Evolutionary conservation across 2,888 invertebrate species (phyloP).

Genomic region (Eustalomyia histrio): DNA sequence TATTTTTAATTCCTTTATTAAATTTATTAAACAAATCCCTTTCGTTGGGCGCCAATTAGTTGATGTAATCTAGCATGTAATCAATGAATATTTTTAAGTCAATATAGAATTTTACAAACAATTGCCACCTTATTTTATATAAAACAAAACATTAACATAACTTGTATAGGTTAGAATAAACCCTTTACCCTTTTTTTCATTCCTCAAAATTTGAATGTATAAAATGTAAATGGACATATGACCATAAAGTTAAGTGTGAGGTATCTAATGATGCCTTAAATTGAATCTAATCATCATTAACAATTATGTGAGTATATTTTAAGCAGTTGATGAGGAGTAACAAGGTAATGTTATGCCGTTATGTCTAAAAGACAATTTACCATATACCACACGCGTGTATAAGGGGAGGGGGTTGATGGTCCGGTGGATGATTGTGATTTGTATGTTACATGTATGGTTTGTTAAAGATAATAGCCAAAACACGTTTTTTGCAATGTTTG

Average conservation of each 20-base stretch:
- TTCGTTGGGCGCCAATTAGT: too few relatives aligned
- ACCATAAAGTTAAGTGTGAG: conserved; percentile 54
- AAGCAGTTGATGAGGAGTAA: neutral
- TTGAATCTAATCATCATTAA: conserved; percentile 80
- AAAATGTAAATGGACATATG: conserved; percentile 5
- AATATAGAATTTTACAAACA: neutral
- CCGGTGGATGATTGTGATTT: conserved; percentile 30
- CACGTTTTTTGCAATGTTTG: conserved; percentile 21
- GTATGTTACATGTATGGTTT: conserved; percentile 40
- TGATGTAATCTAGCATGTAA: too few relatives aligned
- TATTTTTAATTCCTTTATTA: too few relatives aligned
- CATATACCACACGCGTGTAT: neutral
- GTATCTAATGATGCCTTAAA: conserved; percentile 79
- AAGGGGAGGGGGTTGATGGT: conserved; percentile 14
- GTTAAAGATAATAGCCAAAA: conserved; percentile 46
- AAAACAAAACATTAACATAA: neutral
- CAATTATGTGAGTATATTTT: conserved; percentile 73
- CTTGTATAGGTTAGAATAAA: neutral
- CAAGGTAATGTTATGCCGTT: conserved; percentile 45
- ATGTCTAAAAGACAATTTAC: conserved; percentile 65
- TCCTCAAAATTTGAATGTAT: neutral
- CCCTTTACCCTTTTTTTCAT: neutral
- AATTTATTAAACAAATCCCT: too few relatives aligned
- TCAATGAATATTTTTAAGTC: too few relatives aligned
- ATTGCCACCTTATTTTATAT: neutral